Evolutionary conservation across 2,113 vertebrate genomes (phyloP).

Genomic region (Cryptotis parvus): DNA sequence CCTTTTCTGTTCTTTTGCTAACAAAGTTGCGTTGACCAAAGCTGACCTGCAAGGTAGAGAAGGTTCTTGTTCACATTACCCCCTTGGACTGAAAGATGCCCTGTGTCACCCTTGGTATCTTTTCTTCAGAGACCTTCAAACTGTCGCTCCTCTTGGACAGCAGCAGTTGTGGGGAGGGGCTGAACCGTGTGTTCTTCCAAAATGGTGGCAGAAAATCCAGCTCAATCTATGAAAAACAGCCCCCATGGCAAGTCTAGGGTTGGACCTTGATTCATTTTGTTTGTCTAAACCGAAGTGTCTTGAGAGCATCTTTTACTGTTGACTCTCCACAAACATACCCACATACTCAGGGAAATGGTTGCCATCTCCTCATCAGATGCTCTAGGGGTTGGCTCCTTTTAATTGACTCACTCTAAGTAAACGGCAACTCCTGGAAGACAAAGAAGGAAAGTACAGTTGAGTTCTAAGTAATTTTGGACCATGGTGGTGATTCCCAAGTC

Average conservation of each 20-base stretch:
- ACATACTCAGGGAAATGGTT: slow-evolving; percentile 75
- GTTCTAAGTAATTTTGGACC: slow-evolving; percentile 50
- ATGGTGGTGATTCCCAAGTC: slow-evolving; percentile 45
- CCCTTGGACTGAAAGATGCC: slow-evolving; percentile 90
- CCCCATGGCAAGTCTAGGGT: neutral
- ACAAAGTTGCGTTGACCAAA: slow-evolving; percentile 99
- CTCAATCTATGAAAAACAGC: neutral
- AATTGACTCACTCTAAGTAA: neutral
- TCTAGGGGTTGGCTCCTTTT: neutral
- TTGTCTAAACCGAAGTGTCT: slow-evolving; percentile 56
- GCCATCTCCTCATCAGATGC: neutral
- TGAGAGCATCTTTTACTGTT: slow-evolving; percentile 71
- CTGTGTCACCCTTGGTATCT: slow-evolving; percentile 88
- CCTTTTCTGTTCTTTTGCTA: slow-evolving; percentile 90
- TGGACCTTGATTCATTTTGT: neutral
- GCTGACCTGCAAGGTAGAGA: slow-evolving; percentile 99
- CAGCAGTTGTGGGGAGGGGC: slow-evolving; percentile 65
- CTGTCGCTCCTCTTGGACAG: slow-evolving; percentile 85
- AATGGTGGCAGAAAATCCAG: slow-evolving; percentile 45
- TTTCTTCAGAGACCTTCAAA: slow-evolving; percentile 80
- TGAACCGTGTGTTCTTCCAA: slow-evolving; percentile 61
- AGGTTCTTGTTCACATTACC: slow-evolving; percentile 88
- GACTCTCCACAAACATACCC: neutral
- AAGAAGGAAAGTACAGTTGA: neutral
- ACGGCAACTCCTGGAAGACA: neutral